These are phyloP conservation scores for Pitta sordida DNA, from an alignment of 2,113 vertebrate species.

Conservation along the genomic window DNA sequence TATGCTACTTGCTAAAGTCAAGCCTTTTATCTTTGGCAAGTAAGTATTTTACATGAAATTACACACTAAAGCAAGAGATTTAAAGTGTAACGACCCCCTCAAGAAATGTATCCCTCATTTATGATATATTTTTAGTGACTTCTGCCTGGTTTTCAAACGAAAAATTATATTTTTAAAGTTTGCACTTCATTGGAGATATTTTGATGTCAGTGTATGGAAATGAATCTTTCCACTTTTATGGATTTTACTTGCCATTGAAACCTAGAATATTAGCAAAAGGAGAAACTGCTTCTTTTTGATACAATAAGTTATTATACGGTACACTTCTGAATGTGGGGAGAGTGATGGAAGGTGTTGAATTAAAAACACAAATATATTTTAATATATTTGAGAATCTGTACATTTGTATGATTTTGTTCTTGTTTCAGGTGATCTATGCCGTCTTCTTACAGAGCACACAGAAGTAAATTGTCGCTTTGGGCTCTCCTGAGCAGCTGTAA, in stretches of 20 bases:
- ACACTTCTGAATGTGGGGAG: accelerated
- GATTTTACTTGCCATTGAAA: not conserved
- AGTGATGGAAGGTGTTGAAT: not conserved
- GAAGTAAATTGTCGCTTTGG: not conserved
- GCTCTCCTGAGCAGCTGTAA: not conserved
- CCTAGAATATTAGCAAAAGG: not conserved
- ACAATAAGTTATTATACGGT: not conserved
- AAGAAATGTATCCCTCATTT: conserved; percentile 36
- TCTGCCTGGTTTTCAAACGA: conserved; percentile 19
- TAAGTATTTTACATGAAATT: conserved; percentile 56
- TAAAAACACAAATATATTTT: not conserved
- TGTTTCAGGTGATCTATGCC: conserved; percentile 67
- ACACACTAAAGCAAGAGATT: conserved; percentile 54
- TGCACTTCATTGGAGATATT: not conserved
- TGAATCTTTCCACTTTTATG: not conserved
- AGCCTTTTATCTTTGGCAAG: conserved; percentile 57
- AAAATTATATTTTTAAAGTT: not conserved
- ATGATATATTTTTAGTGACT: conserved; percentile 13
- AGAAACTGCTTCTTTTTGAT: not conserved
- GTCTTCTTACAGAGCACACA: not conserved
- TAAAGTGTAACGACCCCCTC: conserved; percentile 35
- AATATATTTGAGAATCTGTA: not conserved
- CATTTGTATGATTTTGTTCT: conserved; percentile 27
- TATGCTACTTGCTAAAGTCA: conserved; percentile 49
- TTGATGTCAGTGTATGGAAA: not conserved